Evolutionary conservation across 2,888 invertebrate genomes (phyloP), one percentile per base, ranked within the genome.

Genomic region (Ariolimax columbianus): DNA sequence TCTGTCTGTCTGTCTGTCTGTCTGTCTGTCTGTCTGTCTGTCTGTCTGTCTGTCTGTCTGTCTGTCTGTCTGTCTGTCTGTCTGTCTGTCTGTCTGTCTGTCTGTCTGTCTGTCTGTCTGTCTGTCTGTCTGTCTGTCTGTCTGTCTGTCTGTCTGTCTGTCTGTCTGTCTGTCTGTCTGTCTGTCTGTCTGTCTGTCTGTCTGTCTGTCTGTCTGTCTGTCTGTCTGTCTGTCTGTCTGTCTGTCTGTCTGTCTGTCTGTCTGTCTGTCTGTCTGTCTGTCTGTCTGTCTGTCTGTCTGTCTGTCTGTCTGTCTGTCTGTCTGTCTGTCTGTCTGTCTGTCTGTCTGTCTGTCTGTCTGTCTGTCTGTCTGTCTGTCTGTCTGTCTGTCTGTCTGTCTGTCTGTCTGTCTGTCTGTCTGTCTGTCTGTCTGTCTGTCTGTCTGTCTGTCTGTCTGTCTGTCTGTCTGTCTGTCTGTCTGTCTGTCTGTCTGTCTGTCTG

Each of bases 251-350:
- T 63, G 63, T n/a, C 9, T 63, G n/a, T n/a, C 19, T n/a, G 4
- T n/a, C 19, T 26, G 63, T 63, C 63, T 63, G n/a, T n/a, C 19
- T 63, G n/a, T 63, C 63, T 63, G 63, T 63, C 63, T 63, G 19
- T 70, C 38, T 72, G 51, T 81, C 63, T 81, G 72, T 70, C 63
- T 70, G 72, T 70, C 68, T 43, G 51, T 81, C 43, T 70, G 70
- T 81, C 40, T 47, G 81, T 72, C 19, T n/a, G n/a, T 17, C 63
- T 17, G 19, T 63, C 63, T 63, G n/a, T 63, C 7, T 63, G 63
- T n/a, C 26, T 26, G 7, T n/a, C 19, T 26, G 63, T 63, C 63
- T 63, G 19, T n/a, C n/a, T 63, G n/a, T n/a, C 63, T n/a, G 63
- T 63, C 17, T 26, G 63, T 63, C n/a, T 63, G 63, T 63, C 63